Conservation (phyloP, 2,113 vertebrate species). For the Nesogale talazaci region DNA sequence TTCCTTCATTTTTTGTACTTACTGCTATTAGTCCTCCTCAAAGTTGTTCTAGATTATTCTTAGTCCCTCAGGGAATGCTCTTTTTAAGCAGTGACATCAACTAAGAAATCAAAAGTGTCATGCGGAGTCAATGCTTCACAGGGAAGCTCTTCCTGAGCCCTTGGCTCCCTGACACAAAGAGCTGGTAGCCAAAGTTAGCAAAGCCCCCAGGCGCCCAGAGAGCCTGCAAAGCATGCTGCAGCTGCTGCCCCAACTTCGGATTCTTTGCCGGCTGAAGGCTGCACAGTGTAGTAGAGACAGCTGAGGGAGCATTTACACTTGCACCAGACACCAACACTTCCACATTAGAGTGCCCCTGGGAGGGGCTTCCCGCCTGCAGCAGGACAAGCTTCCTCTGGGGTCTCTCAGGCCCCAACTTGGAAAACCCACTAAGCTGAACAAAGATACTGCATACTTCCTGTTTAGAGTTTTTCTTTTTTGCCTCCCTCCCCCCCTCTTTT, state of each 20-base stretch:
- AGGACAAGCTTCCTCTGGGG: not conserved
- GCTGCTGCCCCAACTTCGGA: slow-evolving; percentile 34
- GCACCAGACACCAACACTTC: slow-evolving; percentile 21
- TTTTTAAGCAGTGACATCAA: slow-evolving; percentile 1
- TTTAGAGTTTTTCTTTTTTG: slow-evolving; percentile 25
- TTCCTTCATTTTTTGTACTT: no score
- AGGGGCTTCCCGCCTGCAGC: not conserved
- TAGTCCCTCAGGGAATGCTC: not conserved
- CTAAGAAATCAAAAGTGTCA: not conserved
- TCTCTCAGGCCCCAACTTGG: slow-evolving; percentile 42
- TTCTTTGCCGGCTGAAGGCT: slow-evolving; percentile 45
- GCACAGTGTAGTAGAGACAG: slow-evolving; percentile 58
- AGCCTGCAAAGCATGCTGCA: not conserved
- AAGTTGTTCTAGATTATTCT: slow-evolving; percentile 5
- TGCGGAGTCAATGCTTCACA: not conserved
- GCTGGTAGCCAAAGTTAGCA: slow-evolving; percentile 41
- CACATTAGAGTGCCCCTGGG: not conserved
- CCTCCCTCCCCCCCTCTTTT: not conserved
- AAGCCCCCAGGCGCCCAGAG: not conserved
- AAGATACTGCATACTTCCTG: slow-evolving; percentile 58
- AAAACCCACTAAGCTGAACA: slow-evolving; percentile 49
- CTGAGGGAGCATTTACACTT: slow-evolving; percentile 61
- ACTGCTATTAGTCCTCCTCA: no score
- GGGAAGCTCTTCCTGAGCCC: not conserved
- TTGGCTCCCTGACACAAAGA: slow-evolving; percentile 36